These are phyloP conservation scores for Streptopelia turtur DNA, from an alignment of 2,797 vertebrate species.

Conservation along the genomic window DNA sequence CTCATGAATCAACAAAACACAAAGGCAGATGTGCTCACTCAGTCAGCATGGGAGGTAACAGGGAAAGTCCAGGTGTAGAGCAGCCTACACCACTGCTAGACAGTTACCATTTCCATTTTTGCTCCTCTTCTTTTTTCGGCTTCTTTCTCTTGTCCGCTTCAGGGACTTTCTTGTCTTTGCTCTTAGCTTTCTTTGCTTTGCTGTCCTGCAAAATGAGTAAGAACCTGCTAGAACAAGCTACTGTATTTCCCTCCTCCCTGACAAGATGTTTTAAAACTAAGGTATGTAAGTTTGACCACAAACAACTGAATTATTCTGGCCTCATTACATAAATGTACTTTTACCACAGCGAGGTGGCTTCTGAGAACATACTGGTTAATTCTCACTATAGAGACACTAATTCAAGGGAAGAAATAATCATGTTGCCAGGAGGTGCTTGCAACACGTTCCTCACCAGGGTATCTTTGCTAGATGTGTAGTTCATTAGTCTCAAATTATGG, in stretches of 20 bases:
- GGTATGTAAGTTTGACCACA: background rate
- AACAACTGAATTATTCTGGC: background rate
- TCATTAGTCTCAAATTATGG: background rate
- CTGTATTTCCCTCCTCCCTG: background rate
- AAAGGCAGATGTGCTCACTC: slow-evolving; percentile 22
- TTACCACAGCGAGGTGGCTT: background rate
- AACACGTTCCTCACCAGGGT: background rate
- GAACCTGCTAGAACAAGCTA: background rate
- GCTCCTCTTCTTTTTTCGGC: slow-evolving; percentile 93
- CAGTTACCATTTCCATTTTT: slow-evolving; percentile 97
- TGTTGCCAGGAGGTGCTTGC: background rate
- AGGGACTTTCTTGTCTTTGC: slow-evolving; percentile 86
- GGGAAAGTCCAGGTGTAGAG: background rate
- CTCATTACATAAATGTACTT: background rate
- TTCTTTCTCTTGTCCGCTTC: slow-evolving; percentile 89
- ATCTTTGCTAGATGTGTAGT: background rate
- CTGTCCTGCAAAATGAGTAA: slow-evolving; percentile 79
- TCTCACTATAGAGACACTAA: background rate
- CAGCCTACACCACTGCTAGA: background rate
- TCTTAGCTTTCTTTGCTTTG: slow-evolving; percentile 90
- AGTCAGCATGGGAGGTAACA: background rate
- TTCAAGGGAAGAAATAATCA: background rate
- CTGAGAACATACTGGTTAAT: background rate
- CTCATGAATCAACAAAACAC: slow-evolving; percentile 3
- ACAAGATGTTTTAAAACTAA: background rate